Conservation (phyloP, 2,113 vertebrate species). For the Axis porcinus region DNA sequence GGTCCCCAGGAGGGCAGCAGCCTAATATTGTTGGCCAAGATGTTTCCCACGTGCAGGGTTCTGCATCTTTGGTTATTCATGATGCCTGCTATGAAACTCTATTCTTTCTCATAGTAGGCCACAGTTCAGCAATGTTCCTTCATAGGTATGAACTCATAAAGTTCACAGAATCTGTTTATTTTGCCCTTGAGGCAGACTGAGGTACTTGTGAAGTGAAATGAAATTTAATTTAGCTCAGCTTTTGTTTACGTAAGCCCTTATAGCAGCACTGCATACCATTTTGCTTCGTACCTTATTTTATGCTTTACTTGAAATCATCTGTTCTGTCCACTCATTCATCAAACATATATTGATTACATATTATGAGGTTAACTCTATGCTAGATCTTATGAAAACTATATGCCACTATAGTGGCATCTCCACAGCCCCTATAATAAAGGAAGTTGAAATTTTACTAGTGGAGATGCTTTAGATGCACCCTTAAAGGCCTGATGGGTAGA, state of each 20-base stretch:
- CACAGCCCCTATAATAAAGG: neutral
- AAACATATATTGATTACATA: neutral
- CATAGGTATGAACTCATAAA: neutral
- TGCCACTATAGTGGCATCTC: neutral
- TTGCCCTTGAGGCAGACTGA: neutral
- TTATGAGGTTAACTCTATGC: neutral
- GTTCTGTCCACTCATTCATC: neutral
- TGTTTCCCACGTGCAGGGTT: neutral
- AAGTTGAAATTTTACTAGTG: neutral
- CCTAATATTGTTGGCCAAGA: neutral
- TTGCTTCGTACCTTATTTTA: neutral
- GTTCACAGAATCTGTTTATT: constrained; percentile 23
- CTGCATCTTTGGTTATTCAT: neutral
- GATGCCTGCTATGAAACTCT: neutral
- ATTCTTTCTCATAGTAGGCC: neutral
- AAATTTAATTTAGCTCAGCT: constrained; percentile 3
- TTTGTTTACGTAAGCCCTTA: neutral
- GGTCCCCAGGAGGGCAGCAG: neutral
- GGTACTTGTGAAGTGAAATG: neutral
- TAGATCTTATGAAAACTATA: neutral
- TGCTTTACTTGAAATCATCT: neutral
- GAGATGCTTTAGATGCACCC: neutral
- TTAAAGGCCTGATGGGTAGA: neutral
- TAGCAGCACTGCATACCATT: neutral
- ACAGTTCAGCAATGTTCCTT: neutral